Conservation (phyloP, 1,140 invertebrate species). For the Cydia splendana region DNA sequence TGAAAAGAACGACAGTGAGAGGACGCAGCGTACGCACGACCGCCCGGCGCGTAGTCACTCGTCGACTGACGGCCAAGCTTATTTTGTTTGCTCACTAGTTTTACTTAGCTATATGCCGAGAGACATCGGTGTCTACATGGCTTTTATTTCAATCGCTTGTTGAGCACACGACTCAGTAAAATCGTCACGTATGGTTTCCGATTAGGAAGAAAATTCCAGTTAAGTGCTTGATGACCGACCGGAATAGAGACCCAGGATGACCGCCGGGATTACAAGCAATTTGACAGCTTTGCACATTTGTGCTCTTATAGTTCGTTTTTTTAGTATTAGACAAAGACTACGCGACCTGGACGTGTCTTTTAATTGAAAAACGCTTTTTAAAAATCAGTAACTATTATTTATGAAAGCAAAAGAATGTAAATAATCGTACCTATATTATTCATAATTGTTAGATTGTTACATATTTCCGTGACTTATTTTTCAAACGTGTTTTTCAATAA, state of each 20-base stretch:
- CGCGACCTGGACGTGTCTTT: too few relatives aligned
- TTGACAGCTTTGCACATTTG: conserved; percentile 19
- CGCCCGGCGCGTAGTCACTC: neutral
- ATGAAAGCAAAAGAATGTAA: too few relatives aligned
- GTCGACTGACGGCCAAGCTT: conserved; percentile 12
- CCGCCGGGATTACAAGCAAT: conserved; percentile 5
- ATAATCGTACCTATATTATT: too few relatives aligned
- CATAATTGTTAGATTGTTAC: too few relatives aligned
- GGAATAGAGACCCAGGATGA: neutral
- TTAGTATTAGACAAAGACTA: too few relatives aligned
- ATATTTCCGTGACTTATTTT: too few relatives aligned
- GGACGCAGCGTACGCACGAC: neutral
- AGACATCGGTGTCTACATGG: neutral
- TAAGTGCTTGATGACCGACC: neutral
- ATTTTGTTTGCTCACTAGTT: neutral
- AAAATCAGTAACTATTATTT: too few relatives aligned
- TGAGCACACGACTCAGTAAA: neutral
- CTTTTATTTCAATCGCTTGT: conserved; percentile 2
- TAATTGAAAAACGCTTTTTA: too few relatives aligned
- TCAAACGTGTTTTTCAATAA: too few relatives aligned
- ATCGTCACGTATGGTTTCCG: neutral
- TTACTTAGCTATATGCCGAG: neutral
- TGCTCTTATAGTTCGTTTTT: too few relatives aligned
- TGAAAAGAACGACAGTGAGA: neutral
- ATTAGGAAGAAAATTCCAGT: neutral